phyloP scores from a whole-genome alignment of 2,888 invertebrate species.

The Pardosa pseudoannulata region DNA sequence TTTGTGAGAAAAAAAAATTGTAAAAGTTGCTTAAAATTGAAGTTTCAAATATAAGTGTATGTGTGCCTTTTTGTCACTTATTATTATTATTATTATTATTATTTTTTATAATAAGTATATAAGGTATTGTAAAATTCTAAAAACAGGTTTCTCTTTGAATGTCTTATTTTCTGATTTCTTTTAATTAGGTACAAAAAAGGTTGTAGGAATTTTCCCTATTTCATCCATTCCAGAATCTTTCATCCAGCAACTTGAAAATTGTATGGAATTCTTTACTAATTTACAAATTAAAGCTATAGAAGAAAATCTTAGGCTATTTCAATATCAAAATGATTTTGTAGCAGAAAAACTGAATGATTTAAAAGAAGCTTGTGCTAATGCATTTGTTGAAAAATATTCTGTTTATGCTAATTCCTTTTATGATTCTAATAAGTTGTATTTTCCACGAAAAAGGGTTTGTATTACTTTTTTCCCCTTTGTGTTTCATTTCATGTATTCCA shows the following conservation, averaged over 20 bases:
- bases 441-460: conserved; percentile 35
- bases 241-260: conserved; percentile 82
- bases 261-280: conserved; percentile 82
- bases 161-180: conserved; percentile 5
- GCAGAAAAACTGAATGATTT: conserved; percentile 27
- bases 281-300: conserved; percentile 74
- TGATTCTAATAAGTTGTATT: conserved; percentile 16
- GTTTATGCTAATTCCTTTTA: background rate
- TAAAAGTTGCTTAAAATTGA: too few species aligned
- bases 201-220: conserved; percentile 81
- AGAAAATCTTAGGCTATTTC: conserved; percentile 58
- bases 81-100: too few species aligned
- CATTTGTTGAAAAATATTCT: conserved; percentile 42
- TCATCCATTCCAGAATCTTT: conserved; percentile 82
- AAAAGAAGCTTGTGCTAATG: conserved; percentile 47
- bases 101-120: too few species aligned
- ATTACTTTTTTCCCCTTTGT: too few species aligned
- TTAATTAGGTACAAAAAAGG: conserved; percentile 77
- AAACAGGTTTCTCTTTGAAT: too few species aligned
- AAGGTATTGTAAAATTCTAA: too few species aligned
- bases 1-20: too few species aligned
- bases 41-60: too few species aligned
- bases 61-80: too few species aligned
- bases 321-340: background rate
- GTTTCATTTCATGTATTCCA: too few species aligned